phyloP scores from a whole-genome alignment of 2,797 vertebrate species.

The Alcedo quadribrachys region DNA sequence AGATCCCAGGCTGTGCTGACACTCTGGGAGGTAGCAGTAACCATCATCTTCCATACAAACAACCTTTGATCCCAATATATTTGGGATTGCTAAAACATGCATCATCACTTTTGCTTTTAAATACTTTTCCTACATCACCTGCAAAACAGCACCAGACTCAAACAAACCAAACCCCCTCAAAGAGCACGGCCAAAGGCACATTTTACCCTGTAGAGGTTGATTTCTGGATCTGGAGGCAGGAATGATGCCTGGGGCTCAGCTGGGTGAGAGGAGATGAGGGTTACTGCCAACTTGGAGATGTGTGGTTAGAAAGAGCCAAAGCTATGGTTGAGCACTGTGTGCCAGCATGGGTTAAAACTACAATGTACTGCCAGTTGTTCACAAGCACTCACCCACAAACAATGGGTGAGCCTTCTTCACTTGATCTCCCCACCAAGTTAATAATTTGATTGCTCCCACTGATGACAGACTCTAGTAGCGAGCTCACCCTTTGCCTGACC shows the following conservation, averaged over 20 bases:
- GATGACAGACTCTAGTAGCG: neutral
- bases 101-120: neutral
- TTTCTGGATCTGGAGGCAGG: neutral
- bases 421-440: neutral
- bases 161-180: neutral
- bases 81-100: neutral
- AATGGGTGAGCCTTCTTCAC: neutral
- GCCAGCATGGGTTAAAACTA: neutral
- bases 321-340: neutral
- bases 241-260: neutral
- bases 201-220: rapidly evolving
- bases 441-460: neutral
- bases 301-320: neutral
- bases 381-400: neutral
- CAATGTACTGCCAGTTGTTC: neutral
- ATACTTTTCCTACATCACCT: neutral
- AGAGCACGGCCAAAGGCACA: neutral
- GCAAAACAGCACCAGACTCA: neutral
- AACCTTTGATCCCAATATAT: neutral
- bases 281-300: neutral
- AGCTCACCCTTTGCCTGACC: neutral
- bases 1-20: neutral
- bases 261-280: rapidly evolving
- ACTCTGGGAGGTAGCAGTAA: neutral
- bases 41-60: neutral